These are phyloP conservation scores for Agrenia bidenticulata DNA, from an alignment of 2,888 invertebrate species.

Conservation along the genomic window DNA sequence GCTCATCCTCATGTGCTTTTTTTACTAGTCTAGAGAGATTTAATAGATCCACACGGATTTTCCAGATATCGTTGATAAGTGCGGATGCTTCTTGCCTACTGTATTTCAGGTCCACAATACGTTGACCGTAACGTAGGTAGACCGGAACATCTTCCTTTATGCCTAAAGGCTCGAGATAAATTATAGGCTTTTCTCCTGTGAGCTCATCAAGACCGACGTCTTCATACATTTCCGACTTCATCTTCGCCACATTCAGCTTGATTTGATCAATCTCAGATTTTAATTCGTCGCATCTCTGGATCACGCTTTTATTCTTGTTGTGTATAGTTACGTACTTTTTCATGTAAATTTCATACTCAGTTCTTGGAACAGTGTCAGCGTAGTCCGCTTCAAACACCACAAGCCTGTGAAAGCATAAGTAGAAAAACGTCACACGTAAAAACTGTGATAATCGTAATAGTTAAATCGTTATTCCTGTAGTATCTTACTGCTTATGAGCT, in stretches of 20 bases:
- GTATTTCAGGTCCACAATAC: no score
- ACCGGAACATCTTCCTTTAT: not conserved
- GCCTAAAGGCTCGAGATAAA: conserved; percentile 15
- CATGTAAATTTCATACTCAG: conserved; percentile 27
- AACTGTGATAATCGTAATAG: no score
- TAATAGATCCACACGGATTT: no score
- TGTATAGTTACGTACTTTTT: conserved; percentile 24
- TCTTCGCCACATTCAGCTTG: conserved; percentile 24
- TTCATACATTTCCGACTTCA: conserved; percentile 27
- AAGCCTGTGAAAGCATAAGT: conserved; percentile 14
- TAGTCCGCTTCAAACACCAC: conserved; percentile 33
- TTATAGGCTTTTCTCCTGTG: not conserved
- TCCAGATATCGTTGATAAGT: no score
- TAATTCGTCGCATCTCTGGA: conserved; percentile 18
- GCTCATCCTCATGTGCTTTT: conserved; percentile 22
- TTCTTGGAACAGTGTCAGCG: conserved; percentile 31
- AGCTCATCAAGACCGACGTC: conserved; percentile 12
- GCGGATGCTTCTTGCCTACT: no score
- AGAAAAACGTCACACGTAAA: not conserved
- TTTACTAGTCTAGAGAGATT: no score
- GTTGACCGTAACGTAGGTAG: no score
- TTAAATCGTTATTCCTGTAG: no score
- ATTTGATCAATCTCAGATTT: conserved; percentile 14
- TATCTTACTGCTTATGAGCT: conserved; percentile 29
- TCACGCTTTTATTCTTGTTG: conserved; percentile 21